These are phyloP conservation scores for Bradypodion pumilum DNA, from an alignment of 2,797 vertebrate genomes.

Conservation along the genomic window DNA sequence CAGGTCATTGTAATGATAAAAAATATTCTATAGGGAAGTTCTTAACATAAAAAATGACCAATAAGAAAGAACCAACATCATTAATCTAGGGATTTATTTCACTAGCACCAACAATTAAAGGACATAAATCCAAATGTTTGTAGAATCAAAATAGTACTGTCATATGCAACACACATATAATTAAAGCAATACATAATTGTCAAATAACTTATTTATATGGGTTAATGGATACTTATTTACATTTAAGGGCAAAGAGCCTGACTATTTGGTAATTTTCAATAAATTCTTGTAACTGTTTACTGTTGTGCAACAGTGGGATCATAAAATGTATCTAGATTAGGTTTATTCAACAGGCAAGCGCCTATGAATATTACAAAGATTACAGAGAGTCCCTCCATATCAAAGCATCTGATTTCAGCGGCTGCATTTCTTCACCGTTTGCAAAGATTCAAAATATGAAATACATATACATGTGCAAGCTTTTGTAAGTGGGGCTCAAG, in stretches of 20 bases:
- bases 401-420: too few species aligned
- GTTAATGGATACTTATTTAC: background rate
- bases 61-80: background rate
- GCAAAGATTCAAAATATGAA: too few species aligned
- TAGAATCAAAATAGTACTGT: background rate
- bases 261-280: background rate
- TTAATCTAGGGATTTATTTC: background rate
- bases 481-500: too few species aligned
- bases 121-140: background rate
- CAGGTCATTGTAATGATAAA: background rate
- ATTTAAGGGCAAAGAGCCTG: background rate
- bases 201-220: background rate
- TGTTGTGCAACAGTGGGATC: too few species aligned
- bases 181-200: background rate
- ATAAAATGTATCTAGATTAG: too few species aligned
- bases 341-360: too few species aligned
- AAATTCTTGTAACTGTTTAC: too few species aligned
- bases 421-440: too few species aligned
- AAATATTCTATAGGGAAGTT: background rate
- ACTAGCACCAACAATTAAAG: background rate
- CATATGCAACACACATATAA: background rate
- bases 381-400: too few species aligned
- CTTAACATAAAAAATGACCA: background rate
- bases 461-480: too few species aligned
- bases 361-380: too few species aligned